Evolutionary conservation across 2,888 invertebrate species (phyloP).

Genomic region (Drosophila anceps): DNA sequence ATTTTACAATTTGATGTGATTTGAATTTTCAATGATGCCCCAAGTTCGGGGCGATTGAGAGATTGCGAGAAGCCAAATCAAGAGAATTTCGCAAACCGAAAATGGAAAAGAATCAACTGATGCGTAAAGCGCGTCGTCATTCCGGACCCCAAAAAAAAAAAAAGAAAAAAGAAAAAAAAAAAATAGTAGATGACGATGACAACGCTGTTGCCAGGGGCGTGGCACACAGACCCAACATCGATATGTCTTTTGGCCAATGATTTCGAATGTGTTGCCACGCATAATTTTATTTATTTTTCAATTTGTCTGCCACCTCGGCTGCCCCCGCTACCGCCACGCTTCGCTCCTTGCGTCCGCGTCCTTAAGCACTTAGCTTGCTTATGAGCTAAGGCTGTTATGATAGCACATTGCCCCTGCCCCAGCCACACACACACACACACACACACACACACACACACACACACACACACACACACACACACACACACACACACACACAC

Average conservation of each 20-base stretch:
- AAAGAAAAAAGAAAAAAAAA: constrained; percentile 5
- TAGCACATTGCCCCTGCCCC: constrained; percentile 28
- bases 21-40: constrained; percentile 78
- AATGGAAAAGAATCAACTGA: constrained; percentile 50
- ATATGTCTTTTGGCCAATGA: constrained; percentile 60
- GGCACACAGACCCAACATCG: constrained; percentile 32
- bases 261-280: constrained; percentile 69
- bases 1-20: constrained; percentile 79
- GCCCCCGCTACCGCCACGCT: constrained; percentile 13
- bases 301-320: constrained; percentile 54
- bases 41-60: constrained; percentile 10
- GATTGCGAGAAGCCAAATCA: constrained; percentile 54
- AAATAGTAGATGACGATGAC: constrained; percentile 37
- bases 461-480: too few species aligned
- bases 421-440: too few species aligned
- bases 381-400: constrained; percentile 65
- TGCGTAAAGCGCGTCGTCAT: constrained; percentile 51
- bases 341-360: constrained; percentile 6
- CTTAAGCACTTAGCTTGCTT: constrained; percentile 62
- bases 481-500: too few species aligned
- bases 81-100: constrained; percentile 52
- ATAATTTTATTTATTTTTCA: constrained; percentile 80
- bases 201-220: constrained; percentile 27
- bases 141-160: constrained; percentile 11
- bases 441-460: too few species aligned